Conservation (phyloP, 1,140 invertebrate genomes). For the Euschistus heros region DNA sequence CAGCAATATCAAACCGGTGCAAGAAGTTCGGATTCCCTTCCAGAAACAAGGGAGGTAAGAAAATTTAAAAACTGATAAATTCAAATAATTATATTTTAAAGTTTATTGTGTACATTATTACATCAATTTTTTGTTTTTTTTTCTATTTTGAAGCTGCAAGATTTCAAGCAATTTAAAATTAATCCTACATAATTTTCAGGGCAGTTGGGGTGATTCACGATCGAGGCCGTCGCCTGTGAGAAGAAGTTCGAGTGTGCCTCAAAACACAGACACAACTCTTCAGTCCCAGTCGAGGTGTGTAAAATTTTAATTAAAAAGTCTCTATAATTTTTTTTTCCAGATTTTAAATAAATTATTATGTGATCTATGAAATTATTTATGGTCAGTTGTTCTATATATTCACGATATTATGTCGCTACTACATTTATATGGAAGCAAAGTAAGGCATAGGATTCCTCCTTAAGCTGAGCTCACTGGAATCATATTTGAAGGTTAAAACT, state of each 20-base stretch:
- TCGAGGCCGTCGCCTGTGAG: conserved; percentile 27
- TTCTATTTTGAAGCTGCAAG: not conserved
- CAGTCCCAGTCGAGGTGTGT: conserved; percentile 23
- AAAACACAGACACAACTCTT: conserved; percentile 26
- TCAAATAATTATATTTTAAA: conserved; percentile 1
- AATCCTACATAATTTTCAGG: conserved; percentile 15
- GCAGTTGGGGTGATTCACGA: conserved; percentile 24
- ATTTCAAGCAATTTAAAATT: not conserved
- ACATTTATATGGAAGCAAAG: no score
- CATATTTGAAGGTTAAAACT: no score
- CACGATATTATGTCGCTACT: no score
- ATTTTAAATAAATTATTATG: no score
- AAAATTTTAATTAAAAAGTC: not conserved
- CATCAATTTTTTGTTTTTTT: not conserved
- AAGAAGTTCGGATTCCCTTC: conserved; percentile 26
- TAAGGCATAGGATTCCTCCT: no score
- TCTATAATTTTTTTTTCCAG: no score
- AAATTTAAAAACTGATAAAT: not conserved
- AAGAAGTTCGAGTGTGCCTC: conserved; percentile 30
- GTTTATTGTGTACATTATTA: not conserved
- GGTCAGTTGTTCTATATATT: no score
- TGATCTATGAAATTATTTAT: no score
- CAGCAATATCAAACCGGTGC: conserved; percentile 24
- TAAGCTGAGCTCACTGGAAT: no score
- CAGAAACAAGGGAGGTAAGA: conserved; percentile 31